phyloP scores from a whole-genome alignment of 2,888 invertebrate genomes.

The Chirona hameri region DNA sequence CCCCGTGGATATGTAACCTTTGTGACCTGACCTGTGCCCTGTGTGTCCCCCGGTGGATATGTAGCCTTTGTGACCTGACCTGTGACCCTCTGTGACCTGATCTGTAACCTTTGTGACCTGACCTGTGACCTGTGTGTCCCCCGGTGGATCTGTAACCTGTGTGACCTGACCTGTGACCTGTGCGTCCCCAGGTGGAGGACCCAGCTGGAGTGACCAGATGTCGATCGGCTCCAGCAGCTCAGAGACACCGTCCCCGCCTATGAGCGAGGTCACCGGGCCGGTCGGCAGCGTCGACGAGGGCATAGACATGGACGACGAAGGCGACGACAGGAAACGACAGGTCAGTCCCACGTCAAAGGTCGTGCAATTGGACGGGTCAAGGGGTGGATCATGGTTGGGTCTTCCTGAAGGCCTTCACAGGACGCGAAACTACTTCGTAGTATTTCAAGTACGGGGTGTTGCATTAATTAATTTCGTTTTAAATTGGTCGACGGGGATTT shows the following conservation, averaged over 20 bases:
- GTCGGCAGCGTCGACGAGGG: constrained; percentile 25
- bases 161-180: neutral
- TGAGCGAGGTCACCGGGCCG: neutral
- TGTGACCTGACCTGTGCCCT: neutral
- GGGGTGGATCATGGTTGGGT: too few relatives aligned
- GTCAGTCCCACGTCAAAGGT: neutral
- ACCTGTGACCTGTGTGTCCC: too few relatives aligned
- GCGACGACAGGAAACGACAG: constrained; percentile 12
- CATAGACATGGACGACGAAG: constrained; percentile 25
- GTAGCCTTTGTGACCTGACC: neutral
- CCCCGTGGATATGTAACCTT: too few relatives aligned
- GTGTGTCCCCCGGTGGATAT: neutral
- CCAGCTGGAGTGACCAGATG: constrained; percentile 30
- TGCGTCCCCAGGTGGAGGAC: neutral
- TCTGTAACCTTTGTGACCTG: neutral
- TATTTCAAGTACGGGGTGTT: too few relatives aligned
- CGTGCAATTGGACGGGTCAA: too few relatives aligned
- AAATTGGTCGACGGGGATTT: too few relatives aligned
- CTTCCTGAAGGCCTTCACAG: too few relatives aligned
- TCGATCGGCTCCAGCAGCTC: constrained; percentile 27
- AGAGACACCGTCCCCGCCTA: neutral
- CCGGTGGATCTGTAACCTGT: neutral
- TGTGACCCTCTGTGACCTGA: neutral
- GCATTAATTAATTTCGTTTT: too few relatives aligned
- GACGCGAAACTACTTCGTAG: too few relatives aligned